Evolutionary conservation across 2,888 invertebrate species (phyloP).

Genomic region (Lordiphosa andalusiaca): DNA sequence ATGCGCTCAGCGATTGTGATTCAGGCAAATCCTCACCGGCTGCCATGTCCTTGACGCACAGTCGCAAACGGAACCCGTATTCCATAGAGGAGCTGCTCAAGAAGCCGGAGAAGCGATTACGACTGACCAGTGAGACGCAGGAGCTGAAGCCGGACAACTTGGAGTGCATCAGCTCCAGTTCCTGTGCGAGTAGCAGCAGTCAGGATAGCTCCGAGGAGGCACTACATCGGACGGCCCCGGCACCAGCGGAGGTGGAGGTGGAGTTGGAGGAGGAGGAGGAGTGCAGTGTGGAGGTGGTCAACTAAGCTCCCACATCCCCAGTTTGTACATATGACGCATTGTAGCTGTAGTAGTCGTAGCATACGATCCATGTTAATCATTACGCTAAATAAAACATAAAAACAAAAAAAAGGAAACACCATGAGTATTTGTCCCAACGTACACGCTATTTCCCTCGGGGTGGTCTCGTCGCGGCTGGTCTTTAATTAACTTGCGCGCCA

Average conservation of each 20-base stretch:
- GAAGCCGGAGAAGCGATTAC: constrained; percentile 85
- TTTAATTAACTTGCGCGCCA: constrained; percentile 79
- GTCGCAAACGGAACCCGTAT: constrained; percentile 87
- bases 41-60: constrained; percentile 55
- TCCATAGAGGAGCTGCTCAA: constrained; percentile 93
- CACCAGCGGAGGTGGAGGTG: constrained; percentile 30
- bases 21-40: constrained; percentile 80
- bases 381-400: constrained; percentile 3
- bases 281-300: constrained; percentile 78
- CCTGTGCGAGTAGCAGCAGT: constrained; percentile 56
- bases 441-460: constrained; percentile 16
- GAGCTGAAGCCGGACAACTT: constrained; percentile 35
- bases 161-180: constrained; percentile 60
- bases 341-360: constrained; percentile 8
- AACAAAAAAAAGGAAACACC: too few relatives aligned
- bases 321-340: constrained; percentile 37
- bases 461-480: constrained; percentile 35
- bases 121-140: constrained; percentile 46
- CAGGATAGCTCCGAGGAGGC: constrained; percentile 21
- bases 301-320: constrained; percentile 55
- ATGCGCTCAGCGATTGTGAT: constrained; percentile 79
- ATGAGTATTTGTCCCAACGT: constrained; percentile 7
- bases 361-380: constrained; percentile 5
- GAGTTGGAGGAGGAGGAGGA: constrained; percentile 66
- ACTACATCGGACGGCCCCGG: constrained; percentile 21